Evolutionary conservation across 2,888 invertebrate species (phyloP).

Genomic region (Andrena flavipes): DNA sequence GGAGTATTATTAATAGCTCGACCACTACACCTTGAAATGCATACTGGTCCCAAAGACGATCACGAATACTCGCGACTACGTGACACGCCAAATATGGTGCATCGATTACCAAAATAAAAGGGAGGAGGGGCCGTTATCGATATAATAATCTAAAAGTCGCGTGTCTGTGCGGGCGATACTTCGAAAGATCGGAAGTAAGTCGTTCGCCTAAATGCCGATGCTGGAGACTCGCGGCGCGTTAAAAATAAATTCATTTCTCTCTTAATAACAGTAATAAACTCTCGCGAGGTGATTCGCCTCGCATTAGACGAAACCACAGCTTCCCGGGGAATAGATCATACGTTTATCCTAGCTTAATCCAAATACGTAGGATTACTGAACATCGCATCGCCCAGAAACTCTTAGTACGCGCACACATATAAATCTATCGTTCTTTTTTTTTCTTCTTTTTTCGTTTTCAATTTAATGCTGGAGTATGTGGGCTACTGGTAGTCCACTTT

Average conservation of each 20-base stretch:
- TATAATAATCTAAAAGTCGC: constrained; percentile 18
- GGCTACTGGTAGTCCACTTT: constrained; percentile 15
- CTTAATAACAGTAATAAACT: constrained; percentile 73
- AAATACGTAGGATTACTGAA: constrained; percentile 18
- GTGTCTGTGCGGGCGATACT: constrained; percentile 4
- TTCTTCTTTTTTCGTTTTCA: constrained; percentile 16
- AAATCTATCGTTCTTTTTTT: constrained; percentile 35
- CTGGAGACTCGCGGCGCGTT: constrained; percentile 49
- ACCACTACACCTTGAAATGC: constrained; percentile 38
- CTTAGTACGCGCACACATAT: constrained; percentile 38
- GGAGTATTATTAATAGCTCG: constrained; percentile 1
- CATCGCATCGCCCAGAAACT: constrained; percentile 43
- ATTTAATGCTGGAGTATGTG: constrained; percentile 47
- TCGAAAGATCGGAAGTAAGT: neutral
- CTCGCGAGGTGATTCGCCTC: constrained; percentile 58
- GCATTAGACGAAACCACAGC: constrained; percentile 35
- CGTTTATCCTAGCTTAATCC: neutral
- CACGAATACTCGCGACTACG: constrained; percentile 15
- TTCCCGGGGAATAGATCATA: constrained; percentile 17
- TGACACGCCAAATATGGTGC: constrained; percentile 16
- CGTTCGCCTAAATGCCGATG: constrained; percentile 63
- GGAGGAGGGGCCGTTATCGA: constrained; percentile 18
- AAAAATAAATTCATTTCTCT: constrained; percentile 70
- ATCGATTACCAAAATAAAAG: constrained; percentile 7
- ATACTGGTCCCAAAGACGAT: constrained; percentile 66